These are phyloP conservation scores for Urophycis tenuis DNA, from an alignment of 2,797 vertebrate species.

Conservation along the genomic window DNA sequence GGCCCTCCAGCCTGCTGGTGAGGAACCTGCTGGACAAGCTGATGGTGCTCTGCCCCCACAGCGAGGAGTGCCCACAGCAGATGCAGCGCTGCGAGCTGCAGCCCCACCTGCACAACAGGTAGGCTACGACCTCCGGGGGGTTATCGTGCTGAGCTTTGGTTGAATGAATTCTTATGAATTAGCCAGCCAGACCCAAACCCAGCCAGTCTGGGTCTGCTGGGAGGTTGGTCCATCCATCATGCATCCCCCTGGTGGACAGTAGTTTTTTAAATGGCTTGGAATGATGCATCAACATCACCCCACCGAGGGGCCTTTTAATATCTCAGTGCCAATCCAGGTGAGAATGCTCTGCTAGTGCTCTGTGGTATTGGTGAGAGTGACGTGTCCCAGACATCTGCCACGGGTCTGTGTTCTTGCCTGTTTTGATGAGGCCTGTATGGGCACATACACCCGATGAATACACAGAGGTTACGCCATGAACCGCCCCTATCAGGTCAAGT, in stretches of 20 bases:
- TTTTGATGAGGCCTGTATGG: conserved; percentile 11
- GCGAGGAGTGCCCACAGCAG: conserved; percentile 71
- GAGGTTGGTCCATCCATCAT: background rate
- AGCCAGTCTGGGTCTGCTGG: background rate
- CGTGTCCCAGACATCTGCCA: background rate
- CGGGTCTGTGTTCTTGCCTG: background rate
- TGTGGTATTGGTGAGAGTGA: background rate
- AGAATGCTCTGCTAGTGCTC: background rate
- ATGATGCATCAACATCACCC: background rate
- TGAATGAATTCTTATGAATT: background rate
- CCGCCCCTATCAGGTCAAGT: background rate
- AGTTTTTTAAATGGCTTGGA: background rate
- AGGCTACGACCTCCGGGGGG: conserved; percentile 13
- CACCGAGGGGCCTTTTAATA: background rate
- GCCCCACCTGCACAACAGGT: conserved; percentile 90
- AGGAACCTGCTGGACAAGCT: conserved; percentile 89
- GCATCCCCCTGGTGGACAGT: background rate
- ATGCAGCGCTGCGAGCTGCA: conserved; percentile 91
- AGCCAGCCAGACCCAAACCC: background rate
- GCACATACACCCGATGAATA: background rate
- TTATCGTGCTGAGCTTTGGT: background rate
- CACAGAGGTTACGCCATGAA: background rate
- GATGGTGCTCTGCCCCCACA: conserved; percentile 77
- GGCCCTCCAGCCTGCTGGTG: conserved; percentile 84
- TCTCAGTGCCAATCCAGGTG: background rate